Percentiles rank a stretch among this genome's conserved stretches.
phyloP scores from a whole-genome alignment of 2,888 invertebrate genomes.

The Scaptomyza parva region DNA sequence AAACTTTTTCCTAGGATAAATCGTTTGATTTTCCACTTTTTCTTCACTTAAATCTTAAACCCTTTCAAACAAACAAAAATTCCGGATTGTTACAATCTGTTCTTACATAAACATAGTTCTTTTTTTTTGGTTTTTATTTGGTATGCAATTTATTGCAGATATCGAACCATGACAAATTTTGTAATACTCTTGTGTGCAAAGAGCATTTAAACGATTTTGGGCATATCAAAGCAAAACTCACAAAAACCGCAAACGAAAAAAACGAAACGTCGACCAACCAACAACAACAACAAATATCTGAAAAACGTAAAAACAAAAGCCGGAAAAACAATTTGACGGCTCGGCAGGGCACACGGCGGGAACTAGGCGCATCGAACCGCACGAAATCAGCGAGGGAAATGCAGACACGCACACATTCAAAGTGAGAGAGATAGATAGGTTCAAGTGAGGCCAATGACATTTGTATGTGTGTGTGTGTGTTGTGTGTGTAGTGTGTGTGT shows the following conservation, averaged over 20 bases:
- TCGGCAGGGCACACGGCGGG: slow-evolving; percentile 34
- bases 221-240: slow-evolving; percentile 53
- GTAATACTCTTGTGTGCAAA: not conserved
- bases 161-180: not conserved
- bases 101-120: too few species aligned
- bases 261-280: too few species aligned
- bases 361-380: slow-evolving; percentile 27
- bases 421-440: slow-evolving; percentile 33
- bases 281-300: slow-evolving; percentile 19
- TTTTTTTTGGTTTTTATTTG: too few species aligned
- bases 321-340: slow-evolving; percentile 79
- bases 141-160: not conserved
- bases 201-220: slow-evolving; percentile 25
- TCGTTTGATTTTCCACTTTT: too few species aligned
- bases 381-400: slow-evolving; percentile 10
- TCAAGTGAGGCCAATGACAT: slow-evolving; percentile 75
- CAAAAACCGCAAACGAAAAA: slow-evolving; percentile 57
- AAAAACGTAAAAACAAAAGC: slow-evolving; percentile 73
- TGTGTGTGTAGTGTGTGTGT: slow-evolving; percentile 25
- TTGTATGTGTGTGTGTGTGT: slow-evolving; percentile 34
- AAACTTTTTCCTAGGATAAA: too few species aligned
- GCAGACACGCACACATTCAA: slow-evolving; percentile 6
- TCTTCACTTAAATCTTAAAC: too few species aligned
- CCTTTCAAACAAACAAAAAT: too few species aligned
- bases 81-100: too few species aligned